Conservation (phyloP, 1,140 invertebrate species). For the Diorhabda carinulata region DNA sequence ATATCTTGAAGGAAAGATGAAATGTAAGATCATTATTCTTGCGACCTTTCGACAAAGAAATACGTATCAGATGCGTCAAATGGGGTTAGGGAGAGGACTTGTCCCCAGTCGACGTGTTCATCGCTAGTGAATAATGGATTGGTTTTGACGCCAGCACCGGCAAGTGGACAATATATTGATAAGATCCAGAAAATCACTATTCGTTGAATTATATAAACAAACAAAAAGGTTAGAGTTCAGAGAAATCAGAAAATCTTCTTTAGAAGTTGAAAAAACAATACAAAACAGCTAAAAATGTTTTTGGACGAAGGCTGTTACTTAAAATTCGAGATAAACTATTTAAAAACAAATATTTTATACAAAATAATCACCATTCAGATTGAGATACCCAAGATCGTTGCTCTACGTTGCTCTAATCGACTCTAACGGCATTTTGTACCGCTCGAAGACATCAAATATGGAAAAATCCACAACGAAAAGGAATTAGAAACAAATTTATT, state of each 20-base stretch:
- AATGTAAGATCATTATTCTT: slow-evolving; percentile 33
- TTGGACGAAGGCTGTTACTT: too few species aligned
- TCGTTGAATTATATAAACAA: background rate
- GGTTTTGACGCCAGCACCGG: slow-evolving; percentile 28
- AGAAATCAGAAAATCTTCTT: background rate
- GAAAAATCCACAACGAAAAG: too few species aligned
- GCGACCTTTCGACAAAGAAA: slow-evolving; percentile 32
- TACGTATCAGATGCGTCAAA: slow-evolving; percentile 36
- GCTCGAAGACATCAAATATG: too few species aligned
- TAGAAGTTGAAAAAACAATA: background rate
- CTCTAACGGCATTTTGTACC: too few species aligned
- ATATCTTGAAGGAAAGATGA: slow-evolving; percentile 25
- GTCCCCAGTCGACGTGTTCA: slow-evolving; percentile 33
- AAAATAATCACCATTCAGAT: too few species aligned
- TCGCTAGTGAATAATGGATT: slow-evolving; percentile 39
- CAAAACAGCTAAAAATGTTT: too few species aligned
- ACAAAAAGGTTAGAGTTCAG: background rate
- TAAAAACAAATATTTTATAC: too few species aligned
- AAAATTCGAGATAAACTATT: too few species aligned
- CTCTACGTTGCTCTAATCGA: too few species aligned
- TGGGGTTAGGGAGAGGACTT: slow-evolving; percentile 31
- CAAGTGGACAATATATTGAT: slow-evolving; percentile 34
- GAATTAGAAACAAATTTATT: too few species aligned
- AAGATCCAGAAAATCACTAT: slow-evolving; percentile 25
- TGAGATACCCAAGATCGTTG: too few species aligned